Evolutionary conservation across 2,888 invertebrate species (phyloP).

Genomic region (Leucozona laternaria): DNA sequence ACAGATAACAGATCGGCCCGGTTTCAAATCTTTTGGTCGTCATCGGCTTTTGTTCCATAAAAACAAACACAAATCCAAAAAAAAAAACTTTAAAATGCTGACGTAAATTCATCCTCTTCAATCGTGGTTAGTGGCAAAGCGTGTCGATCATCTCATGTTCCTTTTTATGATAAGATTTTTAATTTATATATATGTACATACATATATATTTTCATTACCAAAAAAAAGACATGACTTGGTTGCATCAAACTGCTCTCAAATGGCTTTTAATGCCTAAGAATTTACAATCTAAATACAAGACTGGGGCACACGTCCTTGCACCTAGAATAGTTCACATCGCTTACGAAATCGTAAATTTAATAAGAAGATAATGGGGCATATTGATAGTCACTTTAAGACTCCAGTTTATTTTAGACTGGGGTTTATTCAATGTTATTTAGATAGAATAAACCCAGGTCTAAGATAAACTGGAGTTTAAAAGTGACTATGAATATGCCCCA

Average conservation of each 20-base stretch:
- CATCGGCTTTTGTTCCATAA: slow-evolving; percentile 28
- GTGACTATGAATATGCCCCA: too few relatives aligned
- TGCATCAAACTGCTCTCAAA: neutral
- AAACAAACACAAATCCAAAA: neutral
- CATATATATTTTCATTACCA: neutral
- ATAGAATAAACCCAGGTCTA: too few relatives aligned
- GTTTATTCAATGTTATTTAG: too few relatives aligned
- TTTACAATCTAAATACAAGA: too few relatives aligned
- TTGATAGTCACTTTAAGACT: too few relatives aligned
- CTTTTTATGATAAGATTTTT: slow-evolving; percentile 46
- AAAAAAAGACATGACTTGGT: neutral
- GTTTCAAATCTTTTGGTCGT: slow-evolving; percentile 44
- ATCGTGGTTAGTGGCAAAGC: slow-evolving; percentile 39
- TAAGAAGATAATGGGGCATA: too few relatives aligned
- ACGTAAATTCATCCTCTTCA: slow-evolving; percentile 46
- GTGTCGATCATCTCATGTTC: slow-evolving; percentile 50
- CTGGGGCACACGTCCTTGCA: too few relatives aligned
- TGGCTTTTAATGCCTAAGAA: neutral
- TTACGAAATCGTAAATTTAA: too few relatives aligned
- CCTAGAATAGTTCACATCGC: too few relatives aligned
- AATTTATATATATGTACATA: neutral
- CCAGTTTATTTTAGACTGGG: too few relatives aligned
- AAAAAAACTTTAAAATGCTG: slow-evolving; percentile 10
- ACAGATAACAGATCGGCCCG: slow-evolving; percentile 61
- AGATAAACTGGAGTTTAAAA: too few relatives aligned